A percentile compares a stretch with the other conserved stretches of the same genome.
These are phyloP conservation scores for Emesis castigata DNA, from an alignment of 2,888 invertebrate species.

Conservation along the genomic window DNA sequence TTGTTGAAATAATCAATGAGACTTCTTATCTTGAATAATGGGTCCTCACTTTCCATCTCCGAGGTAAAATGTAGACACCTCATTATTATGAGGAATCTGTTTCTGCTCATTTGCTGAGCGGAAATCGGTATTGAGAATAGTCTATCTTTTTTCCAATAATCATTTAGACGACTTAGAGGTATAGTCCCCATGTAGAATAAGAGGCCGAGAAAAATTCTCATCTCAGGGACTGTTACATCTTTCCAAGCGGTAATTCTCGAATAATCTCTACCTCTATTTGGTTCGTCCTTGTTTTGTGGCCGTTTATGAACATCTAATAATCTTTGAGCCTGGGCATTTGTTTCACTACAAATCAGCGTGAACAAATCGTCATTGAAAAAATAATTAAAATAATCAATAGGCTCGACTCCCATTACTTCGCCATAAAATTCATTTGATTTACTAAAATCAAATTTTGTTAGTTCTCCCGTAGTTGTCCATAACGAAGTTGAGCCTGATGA, in stretches of 20 bases:
- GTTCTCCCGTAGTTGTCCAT: no score
- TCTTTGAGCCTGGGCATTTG: no score
- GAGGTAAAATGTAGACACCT: neutral
- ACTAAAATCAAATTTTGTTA: neutral
- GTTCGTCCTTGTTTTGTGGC: no score
- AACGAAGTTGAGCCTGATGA: neutral
- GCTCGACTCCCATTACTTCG: neutral
- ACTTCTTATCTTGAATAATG: no score
- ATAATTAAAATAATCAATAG: slow-evolving; percentile 22
- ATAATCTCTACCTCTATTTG: no score
- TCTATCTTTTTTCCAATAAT: slow-evolving; percentile 65
- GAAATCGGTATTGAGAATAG: slow-evolving; percentile 59
- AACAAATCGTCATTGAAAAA: slow-evolving; percentile 19
- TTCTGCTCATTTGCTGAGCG: slow-evolving; percentile 45
- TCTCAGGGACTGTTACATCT: slow-evolving; percentile 25
- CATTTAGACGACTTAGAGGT: slow-evolving; percentile 39
- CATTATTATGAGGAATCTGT: neutral
- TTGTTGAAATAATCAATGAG: no score
- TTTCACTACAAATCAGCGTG: no score
- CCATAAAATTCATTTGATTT: neutral
- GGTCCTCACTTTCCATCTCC: neutral
- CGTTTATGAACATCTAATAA: no score
- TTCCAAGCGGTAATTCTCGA: slow-evolving; percentile 20
- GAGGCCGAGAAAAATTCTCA: slow-evolving; percentile 40
- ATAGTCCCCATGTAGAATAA: slow-evolving; percentile 67